Evolutionary conservation across 1,140 invertebrate genomes (phyloP).

Genomic region (Drosophila ananassae): DNA sequence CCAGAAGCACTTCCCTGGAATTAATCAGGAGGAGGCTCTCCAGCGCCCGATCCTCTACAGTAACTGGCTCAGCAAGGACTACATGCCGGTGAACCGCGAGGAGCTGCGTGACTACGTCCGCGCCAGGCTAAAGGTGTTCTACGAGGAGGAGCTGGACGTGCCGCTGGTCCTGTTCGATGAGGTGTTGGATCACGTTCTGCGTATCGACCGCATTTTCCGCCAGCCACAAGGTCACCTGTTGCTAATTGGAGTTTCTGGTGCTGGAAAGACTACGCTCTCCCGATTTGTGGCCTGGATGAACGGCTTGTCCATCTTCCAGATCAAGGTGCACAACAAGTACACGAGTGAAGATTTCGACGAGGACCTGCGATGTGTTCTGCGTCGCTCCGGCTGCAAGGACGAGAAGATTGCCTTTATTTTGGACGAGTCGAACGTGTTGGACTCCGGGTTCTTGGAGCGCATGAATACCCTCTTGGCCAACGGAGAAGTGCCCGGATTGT

Average conservation of each 20-base stretch:
- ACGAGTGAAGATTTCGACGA: slow-evolving; percentile 99
- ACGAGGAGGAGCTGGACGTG: slow-evolving; percentile 99
- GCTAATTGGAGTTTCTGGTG: slow-evolving; percentile 98
- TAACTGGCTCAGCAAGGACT: slow-evolving; percentile 99
- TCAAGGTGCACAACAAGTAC: slow-evolving; percentile 99
- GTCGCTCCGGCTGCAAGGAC: slow-evolving; percentile 97
- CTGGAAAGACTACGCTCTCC: slow-evolving; percentile 99
- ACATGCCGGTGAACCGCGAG: slow-evolving; percentile 97
- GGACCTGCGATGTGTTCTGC: slow-evolving; percentile 96
- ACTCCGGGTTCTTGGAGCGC: slow-evolving; percentile 98
- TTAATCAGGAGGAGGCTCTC: slow-evolving; percentile 94
- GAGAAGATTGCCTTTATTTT: slow-evolving; percentile 99
- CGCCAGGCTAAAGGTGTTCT: slow-evolving; percentile 99
- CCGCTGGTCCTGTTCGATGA: slow-evolving; percentile 99
- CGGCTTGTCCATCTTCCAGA: slow-evolving; percentile 98
- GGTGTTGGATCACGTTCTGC: slow-evolving; percentile 98
- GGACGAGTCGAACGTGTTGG: slow-evolving; percentile 99
- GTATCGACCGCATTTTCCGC: slow-evolving; percentile 99
- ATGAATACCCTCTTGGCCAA: slow-evolving; percentile 99
- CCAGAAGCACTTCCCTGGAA: slow-evolving; percentile 96
- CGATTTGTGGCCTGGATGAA: slow-evolving; percentile 99
- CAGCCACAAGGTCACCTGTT: slow-evolving; percentile 99
- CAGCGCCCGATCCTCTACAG: slow-evolving; percentile 95
- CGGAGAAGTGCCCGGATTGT: slow-evolving; percentile 96
- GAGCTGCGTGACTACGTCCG: slow-evolving; percentile 98